Base-by-base conservation (phyloP, 2,888 invertebrate genomes). In the Melieria picta region DNA sequence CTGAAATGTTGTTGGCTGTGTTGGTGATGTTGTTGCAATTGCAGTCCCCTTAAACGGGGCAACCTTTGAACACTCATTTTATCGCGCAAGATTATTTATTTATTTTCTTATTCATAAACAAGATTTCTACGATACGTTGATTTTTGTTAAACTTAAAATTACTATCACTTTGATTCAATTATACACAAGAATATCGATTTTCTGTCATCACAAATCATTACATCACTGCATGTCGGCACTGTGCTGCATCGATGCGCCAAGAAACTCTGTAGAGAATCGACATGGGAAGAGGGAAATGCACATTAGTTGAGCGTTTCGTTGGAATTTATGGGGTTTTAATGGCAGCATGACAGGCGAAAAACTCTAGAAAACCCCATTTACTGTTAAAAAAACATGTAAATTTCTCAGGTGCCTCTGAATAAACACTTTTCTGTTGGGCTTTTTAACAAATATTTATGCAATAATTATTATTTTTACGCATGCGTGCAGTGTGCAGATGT, bases 61-160 rank as follows among this genome's bases (percentile, higher is more conserved):
- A 75, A 71, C 71, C 75, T 79, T 77, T 79, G 77, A 78, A 80
- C 82, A 83, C 83, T 83, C 83, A 83, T 83, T 76, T 80, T 79
- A 77, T 55, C 46, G 43, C 45, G 42, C 58, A 60, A 16, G 48
- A 30, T 30, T 30, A 30, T 30, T 52, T 70, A 61, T 69, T 68
- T 65, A 47, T 58, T 13, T 13, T 13, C 46, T 46, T 57, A 46
- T 42, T 5, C 7, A 42, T 47, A 11, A 10, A 58, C 13, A 46
- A 4, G 10, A n/a, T 68, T 55, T 30, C 30, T 30, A 30, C 30
- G 30, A 30, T 30, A 6, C 55, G 13, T n/a, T 43, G 42, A 50
- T 65, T 65, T 64, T 30, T 30, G 30, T 46, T 48, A 3, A 47
- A 55, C 65, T 65, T 65, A 65, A 65, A 65, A 65, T 13, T 65